These are phyloP conservation scores for Martes martes DNA, from an alignment of 2,113 vertebrate genomes.

Conservation along the genomic window DNA sequence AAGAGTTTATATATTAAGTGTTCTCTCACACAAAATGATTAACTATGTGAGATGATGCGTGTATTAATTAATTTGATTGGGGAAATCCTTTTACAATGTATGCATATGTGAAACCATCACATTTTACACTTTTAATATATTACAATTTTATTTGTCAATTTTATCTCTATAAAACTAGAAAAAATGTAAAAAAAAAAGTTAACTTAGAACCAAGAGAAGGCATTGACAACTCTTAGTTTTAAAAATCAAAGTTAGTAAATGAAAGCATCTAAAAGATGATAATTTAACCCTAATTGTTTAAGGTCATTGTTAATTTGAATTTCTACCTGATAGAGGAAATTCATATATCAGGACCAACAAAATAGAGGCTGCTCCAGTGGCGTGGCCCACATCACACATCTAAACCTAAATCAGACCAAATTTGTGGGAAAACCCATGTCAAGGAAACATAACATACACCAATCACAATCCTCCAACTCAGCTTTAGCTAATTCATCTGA, in stretches of 20 bases:
- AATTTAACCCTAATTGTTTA: not conserved
- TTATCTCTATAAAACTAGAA: not conserved
- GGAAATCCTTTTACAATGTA: not conserved
- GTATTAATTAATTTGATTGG: not conserved
- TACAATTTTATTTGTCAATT: not conserved
- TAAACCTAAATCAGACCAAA: not conserved
- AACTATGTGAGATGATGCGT: not conserved
- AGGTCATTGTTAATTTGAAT: not conserved
- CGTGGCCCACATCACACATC: not conserved
- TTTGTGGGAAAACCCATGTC: not conserved
- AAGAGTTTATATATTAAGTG: not conserved
- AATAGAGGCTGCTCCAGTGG: not conserved
- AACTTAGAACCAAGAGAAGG: not conserved
- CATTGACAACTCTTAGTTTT: not conserved
- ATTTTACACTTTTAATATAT: not conserved
- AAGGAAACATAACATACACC: not conserved
- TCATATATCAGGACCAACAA: not conserved
- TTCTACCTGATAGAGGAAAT: not conserved
- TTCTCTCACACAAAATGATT: not conserved
- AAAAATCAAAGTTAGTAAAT: not conserved
- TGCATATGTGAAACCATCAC: not conserved
- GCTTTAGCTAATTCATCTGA: not conserved
- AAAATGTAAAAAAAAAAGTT: not conserved
- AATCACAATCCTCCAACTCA: not conserved
- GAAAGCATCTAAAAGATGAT: not conserved